phyloP scores from a whole-genome alignment of 2,888 invertebrate genomes.

The Brenthis hecate region DNA sequence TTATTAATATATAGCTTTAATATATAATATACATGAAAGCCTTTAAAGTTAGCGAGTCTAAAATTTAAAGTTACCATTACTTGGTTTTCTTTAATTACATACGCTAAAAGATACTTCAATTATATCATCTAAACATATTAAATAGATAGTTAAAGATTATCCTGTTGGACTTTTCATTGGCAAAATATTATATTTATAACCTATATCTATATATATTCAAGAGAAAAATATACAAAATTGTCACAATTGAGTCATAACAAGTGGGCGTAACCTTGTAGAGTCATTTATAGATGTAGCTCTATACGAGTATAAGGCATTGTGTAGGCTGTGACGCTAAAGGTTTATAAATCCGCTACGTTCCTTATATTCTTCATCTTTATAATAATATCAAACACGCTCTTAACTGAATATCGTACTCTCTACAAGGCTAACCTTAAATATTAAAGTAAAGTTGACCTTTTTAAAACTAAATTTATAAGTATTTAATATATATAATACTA shows the following conservation, averaged over 20 bases:
- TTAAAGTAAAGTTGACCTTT: not conserved
- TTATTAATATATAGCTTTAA: too few species aligned
- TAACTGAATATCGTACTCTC: not conserved
- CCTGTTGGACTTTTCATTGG: too few species aligned
- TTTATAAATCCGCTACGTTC: slow-evolving; percentile 33
- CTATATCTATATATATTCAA: not conserved
- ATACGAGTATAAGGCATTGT: slow-evolving; percentile 65
- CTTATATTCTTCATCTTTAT: slow-evolving; percentile 14
- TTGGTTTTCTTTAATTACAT: too few species aligned
- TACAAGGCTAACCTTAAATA: not conserved
- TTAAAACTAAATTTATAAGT: too few species aligned
- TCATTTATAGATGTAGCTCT: slow-evolving; percentile 49
- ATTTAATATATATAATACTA: too few species aligned
- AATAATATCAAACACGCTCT: not conserved
- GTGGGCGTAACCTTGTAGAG: slow-evolving; percentile 72
- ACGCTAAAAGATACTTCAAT: too few species aligned
- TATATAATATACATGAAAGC: too few species aligned
- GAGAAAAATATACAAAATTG: slow-evolving; percentile 11
- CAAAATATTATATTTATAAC: too few species aligned
- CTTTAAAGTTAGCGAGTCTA: too few species aligned
- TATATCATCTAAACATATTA: too few species aligned
- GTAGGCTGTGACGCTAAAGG: slow-evolving; percentile 52
- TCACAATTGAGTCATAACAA: slow-evolving; percentile 60
- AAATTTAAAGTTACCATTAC: too few species aligned
- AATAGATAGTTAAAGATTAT: too few species aligned